Percentiles rank a stretch among this genome's conserved stretches.
Conservation (phyloP, 1,140 invertebrate species). For the Hylaeus volcanicus region DNA sequence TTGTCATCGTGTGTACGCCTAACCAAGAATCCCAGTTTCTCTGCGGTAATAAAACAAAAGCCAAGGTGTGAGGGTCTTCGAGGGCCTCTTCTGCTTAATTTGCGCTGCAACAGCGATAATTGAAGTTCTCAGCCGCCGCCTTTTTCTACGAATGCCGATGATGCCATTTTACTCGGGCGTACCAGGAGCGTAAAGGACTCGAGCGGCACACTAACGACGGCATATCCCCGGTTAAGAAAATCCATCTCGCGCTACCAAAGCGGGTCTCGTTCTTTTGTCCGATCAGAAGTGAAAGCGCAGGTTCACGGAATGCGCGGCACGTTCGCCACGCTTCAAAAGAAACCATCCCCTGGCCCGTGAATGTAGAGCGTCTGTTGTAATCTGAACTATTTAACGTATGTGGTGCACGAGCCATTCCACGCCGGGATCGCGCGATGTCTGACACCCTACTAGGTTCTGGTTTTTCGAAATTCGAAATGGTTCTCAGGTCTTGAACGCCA, state of each 20-base stretch:
- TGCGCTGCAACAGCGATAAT: constrained; percentile 9
- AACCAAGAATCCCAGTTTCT: no score
- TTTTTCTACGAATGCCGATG: constrained; percentile 1
- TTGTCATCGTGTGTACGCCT: background rate
- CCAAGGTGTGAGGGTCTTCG: no score
- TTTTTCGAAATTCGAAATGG: no score
- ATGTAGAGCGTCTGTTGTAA: constrained; percentile 19
- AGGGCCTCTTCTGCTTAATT: no score
- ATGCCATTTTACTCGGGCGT: background rate
- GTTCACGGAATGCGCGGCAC: constrained; percentile 32
- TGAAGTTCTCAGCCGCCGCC: background rate
- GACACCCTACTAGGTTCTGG: background rate
- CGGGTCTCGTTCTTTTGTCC: constrained; percentile 32
- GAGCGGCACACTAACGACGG: constrained; percentile 16
- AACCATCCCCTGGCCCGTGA: background rate
- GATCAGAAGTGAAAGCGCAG: constrained; percentile 42
- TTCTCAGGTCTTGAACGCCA: no score
- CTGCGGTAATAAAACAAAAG: no score
- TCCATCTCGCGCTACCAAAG: constrained; percentile 31
- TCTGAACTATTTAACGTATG: constrained; percentile 33
- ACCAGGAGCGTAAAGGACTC: constrained; percentile 22
- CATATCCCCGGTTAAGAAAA: constrained; percentile 35
- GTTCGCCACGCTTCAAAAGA: constrained; percentile 16
- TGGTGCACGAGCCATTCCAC: background rate
- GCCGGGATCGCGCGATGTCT: background rate